Base-by-base conservation (phyloP, 2,113 vertebrate species). In the Oreochromis tanganicae region DNA sequence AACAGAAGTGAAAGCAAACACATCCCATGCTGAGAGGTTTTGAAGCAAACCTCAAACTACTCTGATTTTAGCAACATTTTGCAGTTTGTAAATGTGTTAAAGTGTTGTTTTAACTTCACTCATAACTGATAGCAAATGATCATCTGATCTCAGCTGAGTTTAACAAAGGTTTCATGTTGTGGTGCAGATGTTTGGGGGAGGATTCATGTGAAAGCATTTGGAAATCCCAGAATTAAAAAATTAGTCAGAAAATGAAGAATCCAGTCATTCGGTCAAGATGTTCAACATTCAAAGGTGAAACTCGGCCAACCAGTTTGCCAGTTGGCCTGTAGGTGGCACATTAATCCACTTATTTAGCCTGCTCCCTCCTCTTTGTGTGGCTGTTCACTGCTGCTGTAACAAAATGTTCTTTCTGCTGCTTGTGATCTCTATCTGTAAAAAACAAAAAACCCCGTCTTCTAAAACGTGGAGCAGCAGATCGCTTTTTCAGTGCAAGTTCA, bases 241-340 rank as follows among this genome's bases (percentile, higher is more conserved):
- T 83, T 41, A 83, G 79, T 82, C 79, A 89, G 9, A 55, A 73
- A 54, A 48, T 6, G 14, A 85, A 27, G 10, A 68, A 43, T 84
- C 59, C 83, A 92, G 57, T 83, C 84, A 78, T 7, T 27, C 17
- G 12, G 54, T 6, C 80, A 75, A 81, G 46, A 80, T 21, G 32
- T 79, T 83, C 7, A 79, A 68, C n/a, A 27, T 63, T 61, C 27
- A 16, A 13, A 43, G 32, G 16, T 52, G 54, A 63, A 86, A 55
- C 17, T 66, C 56, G 82, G 89, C 7, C 89, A 87, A 56, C 21
- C 19, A 81, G 78, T 87, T 85, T 54, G 90, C 57, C 86, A 55
- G 59, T 27, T 10, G 9, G 84, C 94, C 95, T 95, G 91, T 93
- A 95, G 96, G 87, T 95, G 96, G 95, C 95, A 92, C 89, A 90